Conservation (phyloP, 2,113 vertebrate genomes). For the Festucalex cinctus region DNA sequence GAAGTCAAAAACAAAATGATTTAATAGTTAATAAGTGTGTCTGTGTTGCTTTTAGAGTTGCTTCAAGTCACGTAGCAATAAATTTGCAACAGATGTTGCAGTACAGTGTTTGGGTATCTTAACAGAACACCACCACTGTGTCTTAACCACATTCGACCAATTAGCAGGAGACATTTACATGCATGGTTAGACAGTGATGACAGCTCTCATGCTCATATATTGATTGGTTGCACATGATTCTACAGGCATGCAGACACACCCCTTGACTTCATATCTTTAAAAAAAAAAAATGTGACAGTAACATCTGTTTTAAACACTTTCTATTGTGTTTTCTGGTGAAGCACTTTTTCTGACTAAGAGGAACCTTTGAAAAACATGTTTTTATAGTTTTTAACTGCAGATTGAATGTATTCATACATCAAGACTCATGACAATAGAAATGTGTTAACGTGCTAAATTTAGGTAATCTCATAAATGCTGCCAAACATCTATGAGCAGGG, state of each 20-base stretch:
- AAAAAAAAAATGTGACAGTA: background rate
- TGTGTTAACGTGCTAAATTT: slow-evolving; percentile 31
- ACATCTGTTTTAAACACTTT: slow-evolving; percentile 9
- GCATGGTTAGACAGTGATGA: slow-evolving; percentile 6
- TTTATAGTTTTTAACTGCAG: background rate
- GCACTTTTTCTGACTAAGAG: background rate
- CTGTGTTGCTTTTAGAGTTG: slow-evolving; percentile 5
- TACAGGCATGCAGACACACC: background rate
- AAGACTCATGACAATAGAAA: background rate
- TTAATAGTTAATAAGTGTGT: slow-evolving; percentile 6
- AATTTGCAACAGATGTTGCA: slow-evolving; percentile 20
- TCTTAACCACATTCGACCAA: slow-evolving; percentile 9
- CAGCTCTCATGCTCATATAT: background rate
- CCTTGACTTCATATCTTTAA: background rate
- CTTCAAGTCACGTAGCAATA: slow-evolving; percentile 6
- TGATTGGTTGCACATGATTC: background rate
- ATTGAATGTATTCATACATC: background rate
- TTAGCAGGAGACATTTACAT: slow-evolving; percentile 3
- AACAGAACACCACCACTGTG: background rate
- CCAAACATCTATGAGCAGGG: slow-evolving; percentile 32
- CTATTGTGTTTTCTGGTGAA: slow-evolving; percentile 1
- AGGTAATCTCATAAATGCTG: slow-evolving; percentile 38
- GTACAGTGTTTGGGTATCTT: slow-evolving; percentile 4
- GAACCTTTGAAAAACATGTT: background rate
- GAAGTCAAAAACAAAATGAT: background rate